Base-by-base conservation (phyloP, 2,113 vertebrate species). In the Ailurus styani region DNA sequence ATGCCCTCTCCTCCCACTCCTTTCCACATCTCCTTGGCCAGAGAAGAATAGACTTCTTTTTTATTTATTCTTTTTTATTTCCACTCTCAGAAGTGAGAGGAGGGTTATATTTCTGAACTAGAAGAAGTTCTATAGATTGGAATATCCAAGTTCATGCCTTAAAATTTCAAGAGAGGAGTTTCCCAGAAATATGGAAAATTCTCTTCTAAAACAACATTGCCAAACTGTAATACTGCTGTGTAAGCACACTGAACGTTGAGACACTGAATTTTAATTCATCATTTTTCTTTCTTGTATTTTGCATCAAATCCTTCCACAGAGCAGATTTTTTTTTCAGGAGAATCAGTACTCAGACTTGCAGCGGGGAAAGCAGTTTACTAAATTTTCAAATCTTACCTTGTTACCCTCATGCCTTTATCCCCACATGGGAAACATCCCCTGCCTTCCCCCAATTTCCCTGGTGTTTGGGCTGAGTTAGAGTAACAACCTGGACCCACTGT, bases 1-100 rank as follows among this genome's bases (percentile, higher is more conserved):
- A 0, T 14, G 9, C n/a, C 5, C 1, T 0, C 17, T 50, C 23
- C 37, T 14, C 3, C 7, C 14, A 17, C n/a, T 42, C 20, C 25
- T 42, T 40, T 6, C 31, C 23, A n/a, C 3, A 52, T 20, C 4
- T 50, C 29, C 9, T 57, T 11, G 4, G 17, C 8, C n/a, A 3
- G 23, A 62, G 34, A 40, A 25, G 42, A 11, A 40, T 3, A 29
- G 21, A 0, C 2, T 8, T 70, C 25, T 62, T 31, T 79, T 45
- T 78, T 42, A 47, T 29, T 34, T 34, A n/a, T 8, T 70, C 25
- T 62, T 31, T 79, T 45, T 78, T 42, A 47, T 29, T 34, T 34
- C 50, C 11, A 8, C 15, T 3, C 1, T 37, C 27, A 13, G 54
- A 17, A 79, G 10, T 23, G 2, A 14, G 15, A 47, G 11, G 20